Base-by-base conservation (phyloP, 2,797 vertebrate genomes). In the Mus spretus region DNA sequence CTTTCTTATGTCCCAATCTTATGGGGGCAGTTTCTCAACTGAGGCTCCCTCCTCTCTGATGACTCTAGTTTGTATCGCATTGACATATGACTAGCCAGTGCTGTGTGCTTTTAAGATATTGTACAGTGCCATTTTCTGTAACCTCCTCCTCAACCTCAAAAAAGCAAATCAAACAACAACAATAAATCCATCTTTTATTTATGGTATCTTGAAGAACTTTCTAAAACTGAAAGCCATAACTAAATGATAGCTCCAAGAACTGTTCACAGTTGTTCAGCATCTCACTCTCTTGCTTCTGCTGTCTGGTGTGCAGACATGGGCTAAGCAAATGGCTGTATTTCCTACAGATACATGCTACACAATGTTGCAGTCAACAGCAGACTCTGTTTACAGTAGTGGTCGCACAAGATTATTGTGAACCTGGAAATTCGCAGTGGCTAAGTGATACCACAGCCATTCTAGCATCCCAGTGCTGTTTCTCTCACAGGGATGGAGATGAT, bases 211-310 rank as follows among this genome's bases (percentile, higher is more conserved):
- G 12, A 85, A 75, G 53, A 92, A 13, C 82, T 78, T 92, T 90
- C 47, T 89, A n/a, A 95, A 95, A 94, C 1, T 61, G 75, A 89
- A 89, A 96, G 6, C 0, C 9, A n/a, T 80, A 50, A 78, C 9
- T 20, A 95, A 93, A 82, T 88, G 47, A 95, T 63, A 63, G 15
- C 37, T 89, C 34, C 44, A 92, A 91, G 53, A 70, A 79, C 6
- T 24, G 2, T 84, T 55, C 90, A 1, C 74, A 74, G 6, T 59
- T 10, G 61, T 92, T 31, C 63, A 57, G 31, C 26, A 78, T 74
- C 6, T 47, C 65, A 15, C 85, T 15, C 7, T 44, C 78, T 79
- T 55, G 40, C 47, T 67, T 81, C 19, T 50, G 61, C 40, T 22
- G 5, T 74, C 22, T 84, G 83, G 24, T n/a, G 14, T 78, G 14